Evolutionary conservation across 2,113 vertebrate genomes (phyloP).

Genomic region (Hymenochirus boettgeri): DNA sequence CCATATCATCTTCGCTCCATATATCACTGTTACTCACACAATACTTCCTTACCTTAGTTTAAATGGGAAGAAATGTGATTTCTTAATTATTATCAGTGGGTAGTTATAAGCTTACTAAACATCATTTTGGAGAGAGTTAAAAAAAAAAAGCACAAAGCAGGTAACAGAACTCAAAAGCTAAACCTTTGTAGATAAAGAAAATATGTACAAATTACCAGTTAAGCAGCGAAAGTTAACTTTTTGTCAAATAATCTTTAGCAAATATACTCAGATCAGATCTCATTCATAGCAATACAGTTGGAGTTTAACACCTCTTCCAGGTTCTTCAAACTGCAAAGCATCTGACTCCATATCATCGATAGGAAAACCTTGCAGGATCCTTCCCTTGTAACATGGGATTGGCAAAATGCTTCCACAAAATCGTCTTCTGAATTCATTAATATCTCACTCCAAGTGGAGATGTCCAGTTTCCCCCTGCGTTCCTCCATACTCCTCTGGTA

Average conservation of each 20-base stretch:
- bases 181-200: not conserved
- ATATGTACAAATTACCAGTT: too few species aligned
- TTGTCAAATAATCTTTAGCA: not conserved
- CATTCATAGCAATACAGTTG: conserved; percentile 92
- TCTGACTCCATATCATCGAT: conserved; percentile 66
- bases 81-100: not conserved
- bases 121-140: not conserved
- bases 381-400: conserved; percentile 70
- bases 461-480: conserved; percentile 82
- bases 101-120: not conserved
- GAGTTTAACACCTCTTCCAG: conserved; percentile 81
- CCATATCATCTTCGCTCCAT: too few species aligned
- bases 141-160: not conserved
- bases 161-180: not conserved
- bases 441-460: conserved; percentile 69
- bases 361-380: conserved; percentile 65
- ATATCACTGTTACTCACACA: too few species aligned
- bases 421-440: conserved; percentile 88
- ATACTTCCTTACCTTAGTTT: too few species aligned
- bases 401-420: conserved; percentile 83
- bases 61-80: not conserved
- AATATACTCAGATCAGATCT: not conserved
- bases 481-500: conserved; percentile 91
- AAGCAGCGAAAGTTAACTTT: too few species aligned
- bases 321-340: conserved; percentile 73